Base-by-base conservation (phyloP, 1,140 invertebrate species). In the Cheumatopsyche charites region DNA sequence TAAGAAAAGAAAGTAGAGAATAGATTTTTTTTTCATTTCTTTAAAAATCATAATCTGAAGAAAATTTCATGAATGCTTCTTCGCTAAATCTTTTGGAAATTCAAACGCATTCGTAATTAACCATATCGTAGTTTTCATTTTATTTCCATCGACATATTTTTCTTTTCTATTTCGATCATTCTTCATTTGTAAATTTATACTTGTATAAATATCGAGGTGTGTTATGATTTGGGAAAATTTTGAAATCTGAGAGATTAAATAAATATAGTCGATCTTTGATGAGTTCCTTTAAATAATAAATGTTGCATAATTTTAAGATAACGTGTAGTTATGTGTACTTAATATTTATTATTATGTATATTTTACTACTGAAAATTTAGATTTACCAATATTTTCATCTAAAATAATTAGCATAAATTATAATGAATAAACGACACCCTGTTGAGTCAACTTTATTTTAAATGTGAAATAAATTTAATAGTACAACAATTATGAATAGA, bases 221-320 rank as follows among this genome's bases (percentile, higher is more conserved):
- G 17, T 2, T 17, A 52, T 17, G n/a, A 52, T 52, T 52, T 19
- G 13, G 15, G 47, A 26, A 23, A 21, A 25, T 58, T 58, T 58
- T 58, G 55, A 21, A 58, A 66, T 41, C 25, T 47, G 66, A 55
- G 47, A 26, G 26, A 26, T 63, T 62, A 62, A 25, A 62, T 41
- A 67, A 19, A 68, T 58, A 62, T 71, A 66, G 73, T 72, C 73
- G 73, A 72, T 75, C 71, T 71, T 75, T 43, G 36, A 73, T 73
- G 74, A 75, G 74, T 75, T 75, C 74, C 74, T 75, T 75, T 70
- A 72, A 70, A 26, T 29, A 73, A 70, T 73, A 73, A 71, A 73
- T 73, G 74, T 75, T 75, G 71, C 71, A 43, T 75, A 75, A 52
- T 75, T 75, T 62, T 75, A 75, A 75, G 71, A 52, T 68, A 68